Conservation (phyloP, 2,888 invertebrate genomes). For the Synergus itoensis region DNA sequence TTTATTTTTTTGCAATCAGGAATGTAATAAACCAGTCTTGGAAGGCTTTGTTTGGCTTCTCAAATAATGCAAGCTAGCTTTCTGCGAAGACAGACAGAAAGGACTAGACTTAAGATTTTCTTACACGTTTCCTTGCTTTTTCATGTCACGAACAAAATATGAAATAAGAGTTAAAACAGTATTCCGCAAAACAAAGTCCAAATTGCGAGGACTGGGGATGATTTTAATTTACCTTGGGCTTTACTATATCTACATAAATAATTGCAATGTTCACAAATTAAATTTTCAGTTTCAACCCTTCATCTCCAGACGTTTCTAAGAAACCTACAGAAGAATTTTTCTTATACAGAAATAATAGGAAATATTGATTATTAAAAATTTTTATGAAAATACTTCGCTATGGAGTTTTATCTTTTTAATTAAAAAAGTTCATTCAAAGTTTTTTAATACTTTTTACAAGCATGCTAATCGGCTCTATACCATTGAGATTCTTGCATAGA, state of each 20-base stretch:
- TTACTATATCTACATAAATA: neutral
- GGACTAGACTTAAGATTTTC: constrained; percentile 8
- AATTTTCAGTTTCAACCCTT: neutral
- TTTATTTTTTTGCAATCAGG: neutral
- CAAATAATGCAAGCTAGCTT: constrained; percentile 22
- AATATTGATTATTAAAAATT: neutral
- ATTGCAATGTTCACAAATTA: neutral
- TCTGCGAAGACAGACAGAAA: neutral
- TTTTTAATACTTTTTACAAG: neutral
- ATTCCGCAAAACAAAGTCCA: neutral
- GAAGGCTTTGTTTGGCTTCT: constrained; percentile 12
- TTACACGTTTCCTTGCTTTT: constrained; percentile 1
- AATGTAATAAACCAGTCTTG: neutral
- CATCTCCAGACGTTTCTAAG: neutral
- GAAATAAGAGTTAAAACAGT: constrained; percentile 13
- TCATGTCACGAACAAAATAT: constrained; percentile 16
- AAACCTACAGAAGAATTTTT: neutral
- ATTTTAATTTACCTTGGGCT: neutral
- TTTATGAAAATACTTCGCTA: neutral
- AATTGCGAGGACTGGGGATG: neutral
- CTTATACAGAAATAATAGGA: neutral
- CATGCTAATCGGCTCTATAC: fast-evolving
- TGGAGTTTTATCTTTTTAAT: neutral
- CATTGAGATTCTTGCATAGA: neutral
- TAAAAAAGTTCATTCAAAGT: neutral